Evolutionary conservation across 1,140 invertebrate species (phyloP), one percentile per base, ranked within the genome.

Genomic region (Metopolophium dirhodum): DNA sequence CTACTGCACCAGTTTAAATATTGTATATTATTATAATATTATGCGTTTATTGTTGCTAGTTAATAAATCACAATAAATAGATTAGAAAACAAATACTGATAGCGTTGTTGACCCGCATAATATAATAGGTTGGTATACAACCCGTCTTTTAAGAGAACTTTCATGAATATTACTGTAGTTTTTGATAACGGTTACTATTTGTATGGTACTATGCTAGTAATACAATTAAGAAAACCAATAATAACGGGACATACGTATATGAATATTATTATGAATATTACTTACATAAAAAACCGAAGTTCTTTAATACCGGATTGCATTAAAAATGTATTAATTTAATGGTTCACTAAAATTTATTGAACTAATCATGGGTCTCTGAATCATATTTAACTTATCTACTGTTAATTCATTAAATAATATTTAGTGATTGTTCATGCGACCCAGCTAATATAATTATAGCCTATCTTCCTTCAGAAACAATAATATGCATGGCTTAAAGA

Each of bases 21-120:
- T 77, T 35, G 61, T 61, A 30, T 49, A 49, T 54, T 49, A 49
- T 54, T 54, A 54, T 54, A 4, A 14, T 77, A n/a, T n/a, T n/a
- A 77, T 35, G 61, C 30, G 14, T 77, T n/a, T 77, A 77, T 77
- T 77, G n/a, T 77, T 77, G n/a, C 4, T 77, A 77, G 61, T 77
- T 77, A 77, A 77, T 77, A 77, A 77, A 77, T 77, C 14, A 77
- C 61, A 77, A n/a, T 18, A 68, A 30, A 68, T 30, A 77, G 61
- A 77, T 77, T 77, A 77, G 30, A 77, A 77, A 77, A 77, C 61
- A n/a, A 77, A 77, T 77, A 77, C 61, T 77, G 61, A 77, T 77
- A 77, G 30, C 61, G 61, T n/a, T 77, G 3, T n/a, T n/a, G 14
- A 77, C 61, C 61, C 18, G 14, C 1, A 57, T 57, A 9, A 57